Base-by-base conservation (phyloP, 2,888 invertebrate genomes). In the Volucella inanis region DNA sequence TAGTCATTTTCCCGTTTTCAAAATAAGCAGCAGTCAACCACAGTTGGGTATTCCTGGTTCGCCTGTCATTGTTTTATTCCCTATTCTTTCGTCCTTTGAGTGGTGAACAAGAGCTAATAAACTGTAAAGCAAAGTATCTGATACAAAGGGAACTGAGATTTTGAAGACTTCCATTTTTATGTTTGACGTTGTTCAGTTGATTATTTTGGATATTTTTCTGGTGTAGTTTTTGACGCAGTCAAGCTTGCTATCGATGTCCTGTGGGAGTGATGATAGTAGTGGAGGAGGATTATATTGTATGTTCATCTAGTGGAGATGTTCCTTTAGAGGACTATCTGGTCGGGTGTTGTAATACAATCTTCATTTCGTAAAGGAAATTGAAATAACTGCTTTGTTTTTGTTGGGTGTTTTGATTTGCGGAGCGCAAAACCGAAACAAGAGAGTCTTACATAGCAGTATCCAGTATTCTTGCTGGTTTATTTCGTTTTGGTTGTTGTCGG, bases 341-440 rank as follows among this genome's bases (percentile, higher is more conserved):
- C 43, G 22, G 45, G 43, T 45, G 41, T 31, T 6, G 31, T 31
- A 80, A 55, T 80, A 68, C 61, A 55, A 76, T 82, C 71, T 82
- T 77, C 67, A 65, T 71, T 65, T 82, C 59, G 54, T 71, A 61
- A 67, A 77, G 71, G 71, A 82, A 82, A 77, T 82, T 82, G 82
- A 77, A 77, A 82, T 82, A 71, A 72, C 78, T 67, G 62, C 62
- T 31, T 31, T 68, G 72, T 18, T 68, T 78, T 68, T 78, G 68
- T 74, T 82, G 18, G 71, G 55, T 77, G 68, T 61, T 77, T 62
- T 50, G 64, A 57, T 64, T 67, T 72, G 12, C 3, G 54, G 41
- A 67, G 65, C 49, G 14, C 6, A 45, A 57, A 49, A 67, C 52
- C 52, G 55, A 68, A 67, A 41, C 38, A 62, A 9, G 22, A 45